A percentile compares a stretch with the other conserved stretches of the same genome.
Conservation (phyloP, 2,888 invertebrate genomes). For the Meandrusa payeni region DNA sequence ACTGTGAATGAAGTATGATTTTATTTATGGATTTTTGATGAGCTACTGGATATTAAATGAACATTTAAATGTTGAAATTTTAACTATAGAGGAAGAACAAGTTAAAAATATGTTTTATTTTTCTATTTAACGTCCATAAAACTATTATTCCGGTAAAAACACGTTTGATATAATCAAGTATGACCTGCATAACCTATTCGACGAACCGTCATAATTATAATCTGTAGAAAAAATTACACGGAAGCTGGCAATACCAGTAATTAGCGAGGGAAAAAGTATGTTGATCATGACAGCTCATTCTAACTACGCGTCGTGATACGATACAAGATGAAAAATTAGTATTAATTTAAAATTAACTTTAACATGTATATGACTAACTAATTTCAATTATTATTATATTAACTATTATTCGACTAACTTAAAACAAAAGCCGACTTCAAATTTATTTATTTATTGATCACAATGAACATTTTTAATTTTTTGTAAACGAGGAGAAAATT, state of each 20-base stretch:
- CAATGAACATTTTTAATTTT: too few relatives aligned
- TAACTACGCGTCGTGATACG: constrained; percentile 51
- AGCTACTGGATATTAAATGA: too few relatives aligned
- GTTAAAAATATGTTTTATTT: too few relatives aligned
- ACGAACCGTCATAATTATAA: constrained; percentile 52
- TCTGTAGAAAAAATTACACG: constrained; percentile 64
- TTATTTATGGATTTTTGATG: constrained; percentile 78
- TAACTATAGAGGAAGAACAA: too few relatives aligned
- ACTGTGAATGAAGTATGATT: constrained; percentile 68
- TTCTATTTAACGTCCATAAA: too few relatives aligned
- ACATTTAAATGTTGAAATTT: too few relatives aligned
- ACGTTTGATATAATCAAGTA: background rate
- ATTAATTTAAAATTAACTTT: constrained; percentile 32
- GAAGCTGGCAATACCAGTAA: constrained; percentile 53
- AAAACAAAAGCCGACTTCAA: too few relatives aligned
- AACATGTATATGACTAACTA: constrained; percentile 1
- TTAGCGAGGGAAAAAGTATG: constrained; percentile 54
- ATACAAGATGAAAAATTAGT: too few relatives aligned
- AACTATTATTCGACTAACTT: too few relatives aligned
- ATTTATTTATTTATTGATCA: too few relatives aligned
- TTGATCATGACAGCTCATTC: constrained; percentile 59
- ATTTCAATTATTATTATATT: too few relatives aligned
- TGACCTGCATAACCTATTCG: constrained; percentile 52
- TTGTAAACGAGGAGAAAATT: too few relatives aligned
- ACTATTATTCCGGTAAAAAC: background rate